Evolutionary conservation across 2,797 vertebrate genomes (phyloP), one percentile per base, ranked within the genome.

Genomic region (Paratrypauchen microcephalus): DNA sequence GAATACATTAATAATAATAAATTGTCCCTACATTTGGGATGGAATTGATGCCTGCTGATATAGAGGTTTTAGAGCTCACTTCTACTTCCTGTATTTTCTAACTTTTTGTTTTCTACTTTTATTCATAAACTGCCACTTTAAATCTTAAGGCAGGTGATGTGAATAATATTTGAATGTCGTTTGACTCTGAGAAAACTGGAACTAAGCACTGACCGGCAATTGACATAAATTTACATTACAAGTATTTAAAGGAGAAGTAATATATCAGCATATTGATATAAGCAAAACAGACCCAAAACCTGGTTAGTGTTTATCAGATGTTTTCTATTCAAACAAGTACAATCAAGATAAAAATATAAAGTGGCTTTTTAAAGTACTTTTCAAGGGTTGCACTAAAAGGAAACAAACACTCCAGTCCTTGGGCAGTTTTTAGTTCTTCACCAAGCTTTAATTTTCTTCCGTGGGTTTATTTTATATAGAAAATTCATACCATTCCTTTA

Each of bases 331-430:
- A 18, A 28, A 58, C 24, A 28, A 15, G 28, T 58, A 28, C 15
- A 28, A 28, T 58, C 26, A 19, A 58, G 26, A 58, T 16, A 28
- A 18, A 28, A 5, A 58, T 16, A 6, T 18, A 28, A 16, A 58
- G 56, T 58, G 3, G 6, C 24, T 6, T 58, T 60, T 36, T 18
- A 59, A 59, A 59, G 57, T 19, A 19, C 13, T 19, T 32, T 30
- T 36, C 30, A 32, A 60, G 30, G 26, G 56, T 58, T 58, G 28
- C 58, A 60, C 56, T 58, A 13, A n/a, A 19, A 32, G 30, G n/a
- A 60, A n/a, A 60, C 58, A 32, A 60, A 60, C 24, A 57, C 19
- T 19, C 4, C 6, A 30, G 58, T 36, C 58, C 58, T 60, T 60
- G 58, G 30, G 28, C 30, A 11, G 58, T 30, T 60, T 60, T 60